These are phyloP conservation scores for Acrocephalus scirpaceus DNA, from an alignment of 2,797 vertebrate genomes.

Conservation along the genomic window DNA sequence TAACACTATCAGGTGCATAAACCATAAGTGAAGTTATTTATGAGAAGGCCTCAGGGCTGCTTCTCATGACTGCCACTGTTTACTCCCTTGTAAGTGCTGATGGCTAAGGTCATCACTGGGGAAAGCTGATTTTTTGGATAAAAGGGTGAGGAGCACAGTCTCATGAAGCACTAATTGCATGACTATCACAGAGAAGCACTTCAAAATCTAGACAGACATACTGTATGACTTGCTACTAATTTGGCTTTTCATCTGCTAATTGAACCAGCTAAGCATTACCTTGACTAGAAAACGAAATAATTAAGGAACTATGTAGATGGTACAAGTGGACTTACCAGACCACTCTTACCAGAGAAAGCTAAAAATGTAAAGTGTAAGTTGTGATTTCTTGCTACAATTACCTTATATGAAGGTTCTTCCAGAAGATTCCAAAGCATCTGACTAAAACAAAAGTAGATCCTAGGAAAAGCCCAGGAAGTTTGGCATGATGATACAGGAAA, in stretches of 20 bases:
- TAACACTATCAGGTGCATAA: neutral
- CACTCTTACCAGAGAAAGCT: neutral
- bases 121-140: neutral
- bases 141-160: neutral
- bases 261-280: neutral
- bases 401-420: neutral
- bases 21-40: neutral
- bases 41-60: neutral
- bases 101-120: neutral
- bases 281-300: neutral
- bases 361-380: neutral
- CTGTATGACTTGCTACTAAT: neutral
- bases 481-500: neutral
- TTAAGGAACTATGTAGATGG: neutral
- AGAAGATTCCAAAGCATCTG: neutral
- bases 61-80: neutral
- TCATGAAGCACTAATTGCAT: neutral
- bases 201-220: neutral
- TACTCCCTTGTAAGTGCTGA: neutral
- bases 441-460: neutral
- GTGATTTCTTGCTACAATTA: neutral
- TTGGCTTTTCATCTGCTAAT: neutral
- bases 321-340: neutral
- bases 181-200: neutral
- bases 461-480: neutral